Percentiles rank a stretch among this genome's conserved stretches.
These are phyloP conservation scores for Anthopleura xanthogrammica DNA, from an alignment of 92 coral and sea anemone species.

Conservation along the genomic window DNA sequence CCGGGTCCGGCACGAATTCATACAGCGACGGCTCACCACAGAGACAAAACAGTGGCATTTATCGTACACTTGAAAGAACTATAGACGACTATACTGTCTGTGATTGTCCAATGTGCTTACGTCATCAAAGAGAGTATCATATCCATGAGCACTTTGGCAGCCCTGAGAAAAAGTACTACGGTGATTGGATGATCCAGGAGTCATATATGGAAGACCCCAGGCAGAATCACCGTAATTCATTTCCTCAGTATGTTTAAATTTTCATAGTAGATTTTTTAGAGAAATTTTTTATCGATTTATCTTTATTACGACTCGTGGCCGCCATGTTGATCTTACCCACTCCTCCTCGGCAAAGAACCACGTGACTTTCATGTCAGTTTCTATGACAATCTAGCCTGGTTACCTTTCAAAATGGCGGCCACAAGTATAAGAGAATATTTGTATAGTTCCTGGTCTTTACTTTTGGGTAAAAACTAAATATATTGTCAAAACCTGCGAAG, in stretches of 20 bases:
- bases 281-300: not conserved
- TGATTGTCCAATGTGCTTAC: conserved; percentile 71
- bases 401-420: conserved; percentile 5
- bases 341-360: not conserved
- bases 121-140: conserved; percentile 44
- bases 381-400: not conserved
- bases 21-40: conserved; percentile 66
- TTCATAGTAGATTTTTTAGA: not conserved
- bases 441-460: not conserved
- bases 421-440: not conserved
- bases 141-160: conserved; percentile 63
- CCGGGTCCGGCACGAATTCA: conserved; percentile 62
- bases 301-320: not conserved
- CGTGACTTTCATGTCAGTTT: not conserved
- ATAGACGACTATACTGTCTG: conserved; percentile 27
- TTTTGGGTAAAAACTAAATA: not conserved
- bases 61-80: conserved; percentile 43
- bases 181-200: conserved; percentile 82
- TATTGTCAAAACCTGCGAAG: not conserved
- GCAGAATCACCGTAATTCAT: conserved; percentile 28
- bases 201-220: conserved; percentile 26
- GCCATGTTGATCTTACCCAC: not conserved
- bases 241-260: conserved; percentile 38
- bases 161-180: conserved; percentile 81
- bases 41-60: conserved; percentile 41